A percentile compares a stretch with the other conserved stretches of the same genome.
Conservation (phyloP, 2,113 vertebrate species). For the Hiodon alosoides region DNA sequence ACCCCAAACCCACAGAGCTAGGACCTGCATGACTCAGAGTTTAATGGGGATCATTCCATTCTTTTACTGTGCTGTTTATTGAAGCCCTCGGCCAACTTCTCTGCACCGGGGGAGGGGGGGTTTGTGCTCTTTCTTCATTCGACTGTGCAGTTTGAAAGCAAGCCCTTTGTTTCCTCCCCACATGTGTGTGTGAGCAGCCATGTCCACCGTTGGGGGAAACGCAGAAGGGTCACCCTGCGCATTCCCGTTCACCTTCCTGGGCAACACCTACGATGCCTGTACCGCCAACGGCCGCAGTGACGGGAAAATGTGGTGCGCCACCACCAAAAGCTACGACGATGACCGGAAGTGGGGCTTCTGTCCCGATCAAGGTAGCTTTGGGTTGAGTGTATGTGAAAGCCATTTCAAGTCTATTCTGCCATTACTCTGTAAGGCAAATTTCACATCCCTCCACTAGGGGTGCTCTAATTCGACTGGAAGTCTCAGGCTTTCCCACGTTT, state of each 20-base stretch:
- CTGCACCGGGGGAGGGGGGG: not conserved
- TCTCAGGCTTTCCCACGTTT: too few relatives aligned
- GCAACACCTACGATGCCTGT: constrained; percentile 78
- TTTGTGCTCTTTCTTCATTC: not conserved
- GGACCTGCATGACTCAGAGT: not conserved
- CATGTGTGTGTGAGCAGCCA: constrained; percentile 57
- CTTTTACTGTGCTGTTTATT: not conserved
- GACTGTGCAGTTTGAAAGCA: not conserved
- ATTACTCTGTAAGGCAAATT: too few relatives aligned
- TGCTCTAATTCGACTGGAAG: too few relatives aligned
- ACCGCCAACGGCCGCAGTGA: constrained; percentile 83
- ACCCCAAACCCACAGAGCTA: not conserved
- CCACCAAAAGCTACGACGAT: constrained; percentile 80
- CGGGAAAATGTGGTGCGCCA: constrained; percentile 85
- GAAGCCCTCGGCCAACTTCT: not conserved
- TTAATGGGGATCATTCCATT: not conserved
- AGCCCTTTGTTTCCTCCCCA: not conserved
- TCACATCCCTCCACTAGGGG: too few relatives aligned
- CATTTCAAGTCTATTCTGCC: too few relatives aligned
- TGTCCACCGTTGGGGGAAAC: constrained; percentile 96
- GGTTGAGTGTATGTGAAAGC: too few relatives aligned
- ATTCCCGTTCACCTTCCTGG: constrained; percentile 90
- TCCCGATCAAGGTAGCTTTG: constrained; percentile 80
- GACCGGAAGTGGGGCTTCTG: constrained; percentile 98
- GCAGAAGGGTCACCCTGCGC: constrained; percentile 82